Evolutionary conservation across 2,797 vertebrate genomes (phyloP), one percentile per base, ranked within the genome.

Genomic region (Anolis apletophallus): DNA sequence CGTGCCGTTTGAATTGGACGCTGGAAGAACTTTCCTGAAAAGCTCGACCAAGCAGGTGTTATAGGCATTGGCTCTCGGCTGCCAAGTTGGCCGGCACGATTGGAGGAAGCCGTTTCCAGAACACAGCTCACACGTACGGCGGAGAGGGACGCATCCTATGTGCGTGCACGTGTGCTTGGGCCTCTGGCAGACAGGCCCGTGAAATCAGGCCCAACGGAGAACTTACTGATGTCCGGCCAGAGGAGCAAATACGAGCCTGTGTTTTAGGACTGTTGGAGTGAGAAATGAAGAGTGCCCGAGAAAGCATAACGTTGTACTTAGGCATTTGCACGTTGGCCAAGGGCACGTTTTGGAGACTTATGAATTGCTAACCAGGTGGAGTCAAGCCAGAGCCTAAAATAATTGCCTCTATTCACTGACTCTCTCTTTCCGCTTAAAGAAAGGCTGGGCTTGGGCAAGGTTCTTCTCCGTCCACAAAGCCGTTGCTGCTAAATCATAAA

Each of bases 351-450:
- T 80, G 88, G 88, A 86, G 87, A 92, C 89, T 92, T 89, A 68
- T 10, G 80, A 86, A 86, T 83, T 55, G 88, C 81, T 89, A 87
- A 78, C 87, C 87, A 54, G 12, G 80, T 93, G 92, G 93, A 91
- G 89, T 5, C 29, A 91, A 90, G 92, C 92, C 93, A 92, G 90
- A 8, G 86, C 46, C 85, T 81, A 75, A 23, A 94, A 93, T 83
- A 94, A 94, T 92, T 87, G 90, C 92, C 32, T 91, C 87, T 32
- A 90, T 92, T 94, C 90, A 93, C 54, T 12, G 32, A 87, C 19
- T 76, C 19, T 8, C 29, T 89, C 87, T 5, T 26, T 88, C 87
- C 34, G 84, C 80, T 83, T 84, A 46, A 64, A 89, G 83, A 83
- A 57, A 78, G 74, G 80, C 82, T 81, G 75, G 75, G 86, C 88